Evolutionary conservation across 1,140 invertebrate genomes (phyloP).

Genomic region (Apolygus lucorum): DNA sequence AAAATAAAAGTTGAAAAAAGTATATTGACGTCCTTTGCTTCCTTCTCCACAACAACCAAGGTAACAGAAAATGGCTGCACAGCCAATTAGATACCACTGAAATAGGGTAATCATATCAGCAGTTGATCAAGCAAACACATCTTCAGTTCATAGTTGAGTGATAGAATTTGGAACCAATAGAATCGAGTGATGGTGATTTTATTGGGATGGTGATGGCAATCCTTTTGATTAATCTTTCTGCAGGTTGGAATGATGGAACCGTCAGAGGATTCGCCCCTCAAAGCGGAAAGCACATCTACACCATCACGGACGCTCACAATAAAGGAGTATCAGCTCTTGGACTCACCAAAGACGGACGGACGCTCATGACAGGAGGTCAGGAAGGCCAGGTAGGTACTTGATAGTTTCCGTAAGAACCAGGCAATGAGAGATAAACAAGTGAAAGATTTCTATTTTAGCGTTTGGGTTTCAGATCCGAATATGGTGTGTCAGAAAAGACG

Average conservation of each 20-base stretch:
- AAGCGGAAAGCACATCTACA: constrained; percentile 66
- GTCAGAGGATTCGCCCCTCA: constrained; percentile 77
- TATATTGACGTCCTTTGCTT: no score
- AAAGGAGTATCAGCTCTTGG: constrained; percentile 73
- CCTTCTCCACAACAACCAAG: no score
- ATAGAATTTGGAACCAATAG: no score
- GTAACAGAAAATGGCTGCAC: no score
- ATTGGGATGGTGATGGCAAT: no score
- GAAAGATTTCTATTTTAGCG: not conserved
- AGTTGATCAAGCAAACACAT: no score
- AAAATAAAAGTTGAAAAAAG: no score
- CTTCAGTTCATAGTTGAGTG: no score
- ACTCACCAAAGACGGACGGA: constrained; percentile 57
- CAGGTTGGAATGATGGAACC: constrained; percentile 79
- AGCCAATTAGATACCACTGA: no score
- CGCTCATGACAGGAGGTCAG: constrained; percentile 74
- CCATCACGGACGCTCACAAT: constrained; percentile 75
- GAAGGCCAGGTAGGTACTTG: constrained; percentile 60
- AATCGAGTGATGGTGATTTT: no score
- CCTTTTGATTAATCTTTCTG: constrained; percentile 20
- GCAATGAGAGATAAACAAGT: not conserved
- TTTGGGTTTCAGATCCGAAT: constrained; percentile 51
- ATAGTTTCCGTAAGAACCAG: no score
- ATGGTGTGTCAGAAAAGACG: constrained; percentile 57
- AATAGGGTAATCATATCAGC: no score